Conservation (phyloP, 2,888 invertebrate genomes). For the Parapristionchus giblindavisi region DNA sequence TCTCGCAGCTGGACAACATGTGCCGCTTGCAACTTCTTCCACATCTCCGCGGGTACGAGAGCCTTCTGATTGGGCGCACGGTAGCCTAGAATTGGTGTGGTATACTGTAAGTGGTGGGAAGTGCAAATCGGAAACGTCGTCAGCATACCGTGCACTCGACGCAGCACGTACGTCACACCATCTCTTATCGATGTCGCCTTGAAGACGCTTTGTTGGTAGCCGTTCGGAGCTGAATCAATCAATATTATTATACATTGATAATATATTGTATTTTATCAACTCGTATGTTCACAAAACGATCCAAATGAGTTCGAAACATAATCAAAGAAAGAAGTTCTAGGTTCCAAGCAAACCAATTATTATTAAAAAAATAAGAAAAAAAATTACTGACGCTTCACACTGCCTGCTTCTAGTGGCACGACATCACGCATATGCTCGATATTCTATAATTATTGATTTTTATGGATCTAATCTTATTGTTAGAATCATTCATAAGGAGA, state of each 20-base stretch:
- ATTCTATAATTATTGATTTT: constrained; percentile 8
- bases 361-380: neutral
- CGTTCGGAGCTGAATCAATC: constrained; percentile 39
- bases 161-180: constrained; percentile 53
- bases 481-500: neutral
- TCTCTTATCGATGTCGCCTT: constrained; percentile 43
- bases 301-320: too few relatives aligned
- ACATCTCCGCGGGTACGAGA: constrained; percentile 86
- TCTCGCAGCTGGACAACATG: constrained; percentile 91
- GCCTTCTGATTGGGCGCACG: constrained; percentile 84
- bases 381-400: constrained; percentile 21
- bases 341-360: too few relatives aligned
- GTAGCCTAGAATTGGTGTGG: constrained; percentile 76
- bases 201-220: constrained; percentile 24
- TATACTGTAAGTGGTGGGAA: neutral
- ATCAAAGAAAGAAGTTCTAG: too few relatives aligned
- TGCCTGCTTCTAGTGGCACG: constrained; percentile 47
- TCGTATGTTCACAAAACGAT: too few relatives aligned
- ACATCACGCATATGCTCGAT: constrained; percentile 51
- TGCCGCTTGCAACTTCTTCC: constrained; percentile 92
- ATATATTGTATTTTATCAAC: too few relatives aligned
- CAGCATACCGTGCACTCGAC: constrained; percentile 51
- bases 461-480: neutral
- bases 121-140: neutral
- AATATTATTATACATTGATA: constrained; percentile 47